Evolutionary conservation across 2,888 invertebrate species (phyloP), one percentile per base, ranked within the genome.

Genomic region (Biston betularia): DNA sequence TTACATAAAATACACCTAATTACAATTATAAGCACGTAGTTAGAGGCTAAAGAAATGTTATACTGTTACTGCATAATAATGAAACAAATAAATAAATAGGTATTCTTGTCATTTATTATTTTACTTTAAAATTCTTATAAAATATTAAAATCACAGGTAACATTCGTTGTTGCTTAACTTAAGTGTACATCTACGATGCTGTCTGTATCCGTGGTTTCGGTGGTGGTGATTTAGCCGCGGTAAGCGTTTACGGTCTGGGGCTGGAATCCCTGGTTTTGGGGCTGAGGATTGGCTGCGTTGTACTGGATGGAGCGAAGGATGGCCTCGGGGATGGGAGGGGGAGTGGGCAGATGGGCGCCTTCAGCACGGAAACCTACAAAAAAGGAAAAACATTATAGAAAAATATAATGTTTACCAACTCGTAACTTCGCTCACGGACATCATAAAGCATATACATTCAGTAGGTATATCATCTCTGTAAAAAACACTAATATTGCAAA

Each of bases 321-420:
- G 33, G 94, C 95, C 68, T 92, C 95, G 11, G 95, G 95, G 79
- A 95, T 94, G 38, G 95, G 95, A 24, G 95, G 95, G 68, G 95
- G 94, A n/a, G 95, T 95, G 54, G 95, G 95, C 61, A 95, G 82
- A 71, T 95, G 95, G 53, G 94, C 94, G 38, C 95, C 95, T 72
- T 94, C 90, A 42, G 95, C 89, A 60, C 92, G 95, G 94, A 95
- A 95, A 83, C 95, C 95, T 93, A 86, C 38, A 58, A 68, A 63
- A 64, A 6, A 48, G 11, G 24, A 48, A 11, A 48, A 5, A 12
- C 33, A 48, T 48, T 48, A 24, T 10, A 46, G 46, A 24, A n/a
- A n/a, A n/a, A 24, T 24, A 24, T 24, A 24, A 24, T 24, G 3
- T n/a, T n/a, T n/a, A n/a, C n/a, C n/a, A n/a, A n/a, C n/a, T n/a